Evolutionary conservation across 2,888 invertebrate genomes (phyloP).

Genomic region (Agriopis marginaria): DNA sequence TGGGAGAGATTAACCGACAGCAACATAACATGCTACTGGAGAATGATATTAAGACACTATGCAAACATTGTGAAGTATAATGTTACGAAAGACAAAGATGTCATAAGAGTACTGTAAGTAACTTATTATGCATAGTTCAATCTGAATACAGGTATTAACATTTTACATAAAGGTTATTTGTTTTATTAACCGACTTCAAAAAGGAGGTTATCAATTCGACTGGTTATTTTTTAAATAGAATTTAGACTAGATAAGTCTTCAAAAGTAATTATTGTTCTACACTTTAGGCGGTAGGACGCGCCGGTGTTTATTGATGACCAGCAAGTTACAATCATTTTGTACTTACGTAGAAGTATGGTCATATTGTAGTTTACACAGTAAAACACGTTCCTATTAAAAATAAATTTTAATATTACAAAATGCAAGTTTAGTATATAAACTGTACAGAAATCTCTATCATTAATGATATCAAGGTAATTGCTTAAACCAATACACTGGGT

Average conservation of each 20-base stretch:
- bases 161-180: neutral
- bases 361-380: neutral
- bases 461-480: slow-evolving; percentile 11
- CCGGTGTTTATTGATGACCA: too few species aligned
- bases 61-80: slow-evolving; percentile 90
- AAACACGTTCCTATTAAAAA: slow-evolving; percentile 37
- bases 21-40: slow-evolving; percentile 96
- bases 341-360: neutral
- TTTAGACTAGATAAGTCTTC: neutral
- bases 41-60: slow-evolving; percentile 90
- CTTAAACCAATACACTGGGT: slow-evolving; percentile 32
- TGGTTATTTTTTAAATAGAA: neutral
- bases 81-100: slow-evolving; percentile 85
- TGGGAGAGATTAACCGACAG: slow-evolving; percentile 93
- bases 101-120: slow-evolving; percentile 79
- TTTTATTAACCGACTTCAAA: slow-evolving; percentile 12
- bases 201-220: neutral
- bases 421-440: slow-evolving; percentile 30
- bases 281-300: too few species aligned
- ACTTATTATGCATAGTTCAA: slow-evolving; percentile 31
- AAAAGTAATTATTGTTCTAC: neutral
- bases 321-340: neutral
- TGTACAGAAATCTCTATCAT: slow-evolving; percentile 26
- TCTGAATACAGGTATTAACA: slow-evolving; percentile 34
- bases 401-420: slow-evolving; percentile 39